Percentiles rank a stretch among this genome's conserved stretches.
Evolutionary conservation across 2,888 invertebrate genomes (phyloP).

Genomic region (Hypomecis punctinalis): DNA sequence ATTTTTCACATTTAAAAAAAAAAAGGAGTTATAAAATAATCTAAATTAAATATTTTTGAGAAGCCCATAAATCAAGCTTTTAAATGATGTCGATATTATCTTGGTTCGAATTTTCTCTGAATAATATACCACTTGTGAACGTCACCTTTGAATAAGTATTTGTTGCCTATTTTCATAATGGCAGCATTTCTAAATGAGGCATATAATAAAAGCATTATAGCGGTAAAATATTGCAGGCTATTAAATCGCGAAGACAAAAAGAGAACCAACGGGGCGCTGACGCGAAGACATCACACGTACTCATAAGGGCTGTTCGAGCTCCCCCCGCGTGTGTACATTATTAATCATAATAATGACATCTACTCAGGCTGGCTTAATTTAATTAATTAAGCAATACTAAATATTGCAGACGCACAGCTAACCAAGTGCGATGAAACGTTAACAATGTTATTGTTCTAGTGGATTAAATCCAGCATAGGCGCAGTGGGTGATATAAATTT

Average conservation of each 20-base stretch:
- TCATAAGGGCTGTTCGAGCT: slow-evolving; percentile 17
- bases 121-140: too few relatives aligned
- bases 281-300: slow-evolving; percentile 20
- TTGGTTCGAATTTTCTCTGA: too few relatives aligned
- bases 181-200: not conserved
- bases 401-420: slow-evolving; percentile 69
- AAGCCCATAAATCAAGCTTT: too few relatives aligned
- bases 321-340: slow-evolving; percentile 54
- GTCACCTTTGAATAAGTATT: too few relatives aligned
- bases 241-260: slow-evolving; percentile 1
- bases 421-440: slow-evolving; percentile 76
- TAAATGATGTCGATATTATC: too few relatives aligned
- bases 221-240: slow-evolving; percentile 1
- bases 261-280: not conserved
- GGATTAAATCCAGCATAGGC: slow-evolving; percentile 69
- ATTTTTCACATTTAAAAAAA: too few relatives aligned
- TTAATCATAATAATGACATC: slow-evolving; percentile 76
- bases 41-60: too few relatives aligned
- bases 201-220: slow-evolving; percentile 7
- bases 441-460: slow-evolving; percentile 78
- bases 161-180: too few relatives aligned
- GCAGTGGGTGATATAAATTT: slow-evolving; percentile 71
- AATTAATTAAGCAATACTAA: slow-evolving; percentile 77
- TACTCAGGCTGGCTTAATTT: slow-evolving; percentile 69
- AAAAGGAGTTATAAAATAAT: too few relatives aligned